A percentile compares a stretch with the other conserved stretches of the same genome.
Conservation (phyloP, 2,797 vertebrate species). For the Gymnoscopelus microlampas region DNA sequence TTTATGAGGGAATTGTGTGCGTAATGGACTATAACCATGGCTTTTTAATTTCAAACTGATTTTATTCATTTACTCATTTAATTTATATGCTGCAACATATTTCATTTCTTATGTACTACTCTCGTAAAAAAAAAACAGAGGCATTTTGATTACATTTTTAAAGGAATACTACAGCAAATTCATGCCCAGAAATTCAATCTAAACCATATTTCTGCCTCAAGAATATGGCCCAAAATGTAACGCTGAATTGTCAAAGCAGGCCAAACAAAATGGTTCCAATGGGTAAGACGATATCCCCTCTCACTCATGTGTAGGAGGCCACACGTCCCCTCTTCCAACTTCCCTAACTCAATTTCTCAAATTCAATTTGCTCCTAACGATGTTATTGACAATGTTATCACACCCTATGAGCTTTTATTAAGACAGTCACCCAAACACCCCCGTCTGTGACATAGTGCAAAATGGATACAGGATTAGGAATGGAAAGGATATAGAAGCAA, state of each 20-base stretch:
- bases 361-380: slow-evolving; percentile 77
- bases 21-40: background rate
- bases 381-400: slow-evolving; percentile 76
- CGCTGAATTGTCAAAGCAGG: slow-evolving; percentile 2
- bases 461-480: slow-evolving; percentile 2
- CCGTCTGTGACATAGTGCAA: slow-evolving; percentile 24
- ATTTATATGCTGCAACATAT: background rate
- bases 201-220: slow-evolving; percentile 1
- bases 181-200: slow-evolving; percentile 6
- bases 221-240: slow-evolving; percentile 19
- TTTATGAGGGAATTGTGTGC: background rate
- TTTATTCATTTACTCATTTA: too few species aligned
- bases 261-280: slow-evolving; percentile 17
- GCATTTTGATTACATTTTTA: slow-evolving; percentile 11
- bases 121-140: background rate
- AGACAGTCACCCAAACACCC: slow-evolving; percentile 63
- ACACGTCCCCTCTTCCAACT: slow-evolving; percentile 55
- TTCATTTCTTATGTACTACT: slow-evolving; percentile 3
- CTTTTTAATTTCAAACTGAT: too few species aligned
- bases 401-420: slow-evolving; percentile 63
- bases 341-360: slow-evolving; percentile 79
- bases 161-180: slow-evolving; percentile 1
- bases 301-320: slow-evolving; percentile 53
- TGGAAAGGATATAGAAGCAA: slow-evolving; percentile 1
- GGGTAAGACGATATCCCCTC: slow-evolving; percentile 71